These are phyloP conservation scores for Anthoscopus minutus DNA, from an alignment of 2,113 vertebrate species.

Conservation along the genomic window DNA sequence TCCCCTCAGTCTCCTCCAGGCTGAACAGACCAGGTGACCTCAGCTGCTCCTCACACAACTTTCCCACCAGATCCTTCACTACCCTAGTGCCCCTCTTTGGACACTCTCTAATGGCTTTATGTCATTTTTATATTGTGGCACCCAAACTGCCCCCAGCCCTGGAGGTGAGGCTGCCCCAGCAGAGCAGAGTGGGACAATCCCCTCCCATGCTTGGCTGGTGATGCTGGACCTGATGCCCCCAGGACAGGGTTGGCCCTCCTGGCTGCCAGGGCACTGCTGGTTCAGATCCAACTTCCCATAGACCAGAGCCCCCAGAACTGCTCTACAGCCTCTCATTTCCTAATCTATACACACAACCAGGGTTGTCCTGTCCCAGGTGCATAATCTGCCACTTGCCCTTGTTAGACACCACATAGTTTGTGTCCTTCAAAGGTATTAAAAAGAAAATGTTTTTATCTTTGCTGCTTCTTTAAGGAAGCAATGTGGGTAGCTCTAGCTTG, in stretches of 20 bases:
- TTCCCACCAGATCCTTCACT: rapidly evolving
- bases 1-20: neutral
- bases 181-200: neutral
- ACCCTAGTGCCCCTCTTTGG: neutral
- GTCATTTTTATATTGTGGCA: neutral
- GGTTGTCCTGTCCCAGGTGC: neutral
- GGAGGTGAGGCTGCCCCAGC: rapidly evolving
- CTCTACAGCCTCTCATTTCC: neutral
- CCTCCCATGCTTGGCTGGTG: neutral
- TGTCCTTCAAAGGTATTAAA: neutral
- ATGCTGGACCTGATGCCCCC: neutral
- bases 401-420: neutral
- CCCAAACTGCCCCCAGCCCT: neutral
- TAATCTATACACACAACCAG: no score
- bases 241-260: neutral
- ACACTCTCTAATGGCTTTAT: no score
- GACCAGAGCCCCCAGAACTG: neutral
- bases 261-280: neutral
- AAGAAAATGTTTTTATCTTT: neutral
- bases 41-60: rapidly evolving
- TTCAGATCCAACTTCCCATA: rapidly evolving
- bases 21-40: neutral
- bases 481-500: neutral
- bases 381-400: neutral
- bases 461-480: rapidly evolving